Base-by-base conservation (phyloP, 2,888 invertebrate genomes). In the Heliconius ismenius region DNA sequence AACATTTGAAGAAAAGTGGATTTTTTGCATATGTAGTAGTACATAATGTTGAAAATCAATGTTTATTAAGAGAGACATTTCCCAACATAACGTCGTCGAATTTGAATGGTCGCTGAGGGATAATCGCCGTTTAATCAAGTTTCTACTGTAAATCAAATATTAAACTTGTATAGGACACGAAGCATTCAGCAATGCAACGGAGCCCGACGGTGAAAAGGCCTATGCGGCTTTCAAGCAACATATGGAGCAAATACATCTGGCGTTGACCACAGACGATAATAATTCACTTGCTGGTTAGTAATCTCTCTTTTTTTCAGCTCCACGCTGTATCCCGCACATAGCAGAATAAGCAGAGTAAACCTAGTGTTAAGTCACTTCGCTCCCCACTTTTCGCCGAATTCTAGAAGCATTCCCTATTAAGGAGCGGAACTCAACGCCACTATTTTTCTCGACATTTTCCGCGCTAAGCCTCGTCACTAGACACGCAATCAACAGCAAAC, bases 231-330 rank as follows among this genome's bases (percentile, higher is more conserved):
- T 98, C 86, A 97, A 97, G 81, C 96, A 96, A 78, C 97, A 96
- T 88, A 96, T 97, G 79, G 98, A 98, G 85, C 96, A 97, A 81
- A 96, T 98, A 76, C 98, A 98, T 85, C 87, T 97, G 43, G 96
- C 96, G 78, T 90, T 97, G 60, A 96, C 97, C 0, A 74, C 75
- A 21, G 75, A 78, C 58, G 65, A 77, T 11, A 72, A 76, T 18
- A 63, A 70, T 54, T 62, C 73, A 4, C 64, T 73, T 3, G 73
- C 75, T 6, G 75, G 74, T 79, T 26, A 54, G 24, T 26, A 10
- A 24, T 58, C 10, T 9, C 0, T 58, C n/a, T 10, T n/a, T 54
- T 58, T 58, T 54, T 54, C 54, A 58, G n/a, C 10, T 49, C 18
- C 0, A 49, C 49, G 49, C 49, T 7, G n/a, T n/a, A n/a, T 3